These are phyloP conservation scores for Teinopalpus imperialis DNA, from an alignment of 2,888 invertebrate genomes.

Conservation along the genomic window DNA sequence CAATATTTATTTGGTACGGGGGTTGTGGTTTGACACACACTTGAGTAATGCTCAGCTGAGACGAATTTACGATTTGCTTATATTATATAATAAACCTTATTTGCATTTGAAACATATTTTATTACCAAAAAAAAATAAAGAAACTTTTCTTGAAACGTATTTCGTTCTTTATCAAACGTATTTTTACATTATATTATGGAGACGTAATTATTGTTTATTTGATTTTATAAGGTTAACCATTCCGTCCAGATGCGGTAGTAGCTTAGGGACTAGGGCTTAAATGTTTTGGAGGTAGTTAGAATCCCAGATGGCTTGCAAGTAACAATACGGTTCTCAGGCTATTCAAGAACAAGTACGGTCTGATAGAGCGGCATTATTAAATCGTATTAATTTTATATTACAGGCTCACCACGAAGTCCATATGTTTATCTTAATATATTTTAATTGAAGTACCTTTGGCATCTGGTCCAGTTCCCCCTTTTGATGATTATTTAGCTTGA, in stretches of 20 bases:
- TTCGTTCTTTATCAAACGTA: background rate
- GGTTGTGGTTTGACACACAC: constrained; percentile 10
- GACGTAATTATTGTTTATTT: no score
- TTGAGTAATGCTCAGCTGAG: constrained; percentile 7
- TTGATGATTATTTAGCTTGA: constrained; percentile 41
- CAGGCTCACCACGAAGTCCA: no score
- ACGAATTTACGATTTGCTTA: constrained; percentile 19
- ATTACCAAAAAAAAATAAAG: constrained; percentile 1
- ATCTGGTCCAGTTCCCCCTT: constrained; percentile 41
- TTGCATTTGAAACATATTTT: constrained; percentile 2
- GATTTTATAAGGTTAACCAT: no score
- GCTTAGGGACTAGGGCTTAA: no score
- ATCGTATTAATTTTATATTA: no score
- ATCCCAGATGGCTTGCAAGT: no score
- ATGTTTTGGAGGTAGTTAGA: no score
- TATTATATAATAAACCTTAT: background rate
- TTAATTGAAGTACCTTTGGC: constrained; percentile 66
- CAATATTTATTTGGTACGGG: constrained; percentile 5
- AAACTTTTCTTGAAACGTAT: background rate
- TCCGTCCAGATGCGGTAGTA: no score
- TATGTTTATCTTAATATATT: no score
- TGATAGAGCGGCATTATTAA: no score
- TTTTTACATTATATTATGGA: background rate
- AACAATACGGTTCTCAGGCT: no score
- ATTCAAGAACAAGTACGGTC: no score